Base-by-base conservation (phyloP, 2,797 vertebrate species). In the Scleropages formosus region DNA sequence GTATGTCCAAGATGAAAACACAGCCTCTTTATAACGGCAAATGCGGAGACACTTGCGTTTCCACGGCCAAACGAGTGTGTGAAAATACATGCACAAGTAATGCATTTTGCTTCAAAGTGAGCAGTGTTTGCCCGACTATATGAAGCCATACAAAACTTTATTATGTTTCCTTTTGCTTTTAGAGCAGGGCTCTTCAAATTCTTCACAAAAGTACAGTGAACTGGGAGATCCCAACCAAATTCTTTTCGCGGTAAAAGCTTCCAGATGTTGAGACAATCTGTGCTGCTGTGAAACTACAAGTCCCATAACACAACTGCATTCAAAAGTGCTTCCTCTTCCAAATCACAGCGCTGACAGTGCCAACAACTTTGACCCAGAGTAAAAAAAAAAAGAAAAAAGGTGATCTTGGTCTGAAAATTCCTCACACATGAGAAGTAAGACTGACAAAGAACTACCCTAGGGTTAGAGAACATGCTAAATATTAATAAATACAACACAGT, bases 391-490 rank as follows among this genome's bases (percentile, higher is more conserved):
- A 39, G 24, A 71, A 62, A 62, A 72, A 72, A 73, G 31, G 22
- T n/a, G 74, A 61, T 70, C 71, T 64, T 61, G 64, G 68, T 44
- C 66, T 72, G 60, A 77, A 76, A 70, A 78, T 83, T 82, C 75
- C 78, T 85, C 56, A 76, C 27, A 7, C 68, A 31, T 62, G n/a
- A 85, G 78, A 84, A 82, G 82, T 75, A 76, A 76, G 80, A 76
- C 80, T 82, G 81, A 79, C 79, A 65, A 75, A 80, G 72, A 39
- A 73, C 78, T 27, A 74, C 44, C 31, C 60, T 10, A 65, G 67
- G 76, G 79, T 81, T 74, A 75, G 73, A 80, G 87, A 87, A 84
- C 83, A 83, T 85, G 84, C 73, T 80, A 64, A 61, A 74, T 78
- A 77, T 81, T 81, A 75, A 78, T 80, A 82, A 31, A 80, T 64